Evolutionary conservation across 2,797 vertebrate species (phyloP), one percentile per base, ranked within the genome.

Genomic region (Crenichthys baileyi): DNA sequence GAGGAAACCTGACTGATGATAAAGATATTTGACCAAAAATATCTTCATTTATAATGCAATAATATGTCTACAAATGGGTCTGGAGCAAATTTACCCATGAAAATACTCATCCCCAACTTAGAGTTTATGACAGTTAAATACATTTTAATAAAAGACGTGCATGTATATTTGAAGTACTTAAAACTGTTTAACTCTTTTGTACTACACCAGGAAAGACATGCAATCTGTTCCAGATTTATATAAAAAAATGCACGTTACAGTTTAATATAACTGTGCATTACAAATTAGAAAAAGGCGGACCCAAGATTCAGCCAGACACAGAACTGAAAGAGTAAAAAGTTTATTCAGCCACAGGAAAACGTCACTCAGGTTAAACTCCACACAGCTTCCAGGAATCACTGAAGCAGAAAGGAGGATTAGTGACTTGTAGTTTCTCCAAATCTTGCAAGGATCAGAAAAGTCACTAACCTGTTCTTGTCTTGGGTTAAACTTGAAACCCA

Each of bases 1-100:
- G 78, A 77, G 81, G 81, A 58, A 76, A 31, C 44, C 31, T 4
- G 51, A 67, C 26, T 39, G 12, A 26, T 70, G 13, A 16, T 26
- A 46, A 44, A 53, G 20, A 7, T 53, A 53, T 29, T 18, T 70
- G n/a, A 48, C 44, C 6, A 48, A 70, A 70, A 46, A 70, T 2
- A 16, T 12, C 44, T 16, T 16, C 6, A 71, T 70, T 72, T 63
- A 73, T 65, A 29, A 73, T 15, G 16, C 8, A 50, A 67, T 22
- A 13, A 51, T 53, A 51, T 74, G 26, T 61, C 11, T 18, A 50
- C 29, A 77, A 18, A 26, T 39, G 16, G 22, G 68, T 68, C 41
- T 44, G 31, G 53, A 44, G 60, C 24, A 20, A 72, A 18, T 78
- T 76, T 24, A 79, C 51, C 29, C 68, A 70, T 67, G 7, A 22